Base-by-base conservation (phyloP, 1,140 invertebrate species). In the Coptotermes formosanus region DNA sequence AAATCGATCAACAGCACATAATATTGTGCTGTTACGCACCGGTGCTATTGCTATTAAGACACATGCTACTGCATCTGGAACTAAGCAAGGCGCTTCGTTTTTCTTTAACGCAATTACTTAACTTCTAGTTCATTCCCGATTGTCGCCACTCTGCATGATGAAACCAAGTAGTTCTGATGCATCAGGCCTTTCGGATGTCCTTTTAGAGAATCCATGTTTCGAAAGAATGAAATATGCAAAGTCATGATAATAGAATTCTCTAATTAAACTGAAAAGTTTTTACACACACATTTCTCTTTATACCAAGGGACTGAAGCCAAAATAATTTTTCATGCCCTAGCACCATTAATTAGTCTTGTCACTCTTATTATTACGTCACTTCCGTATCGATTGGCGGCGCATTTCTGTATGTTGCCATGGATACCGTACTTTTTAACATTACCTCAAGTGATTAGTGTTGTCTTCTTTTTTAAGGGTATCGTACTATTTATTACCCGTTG, bases 311-410 rank as follows among this genome's bases (percentile, higher is more conserved):
- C 64, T 30, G n/a, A 30, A 75, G 3, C 64, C 64, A 75, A 75
- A 75, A 75, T 75, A 75, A 75, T 75, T 75, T 75, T 75, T 75
- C 64, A 75, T 30, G 30, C 64, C n/a, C 64, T n/a, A 75, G 64
- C 64, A 30, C 25, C 64, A 75, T 75, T 75, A 75, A 75, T 75
- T 75, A 75, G 64, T 75, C 64, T 30, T 75, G 64, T 75, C 64
- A 75, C 64, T 75, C 64, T 75, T 25, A 75, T 75, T 75, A n/a
- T 75, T 75, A 75, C 64, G 64, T 75, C 64, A 75, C 64, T 75
- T 75, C 64, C 64, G n/a, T 75, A 75, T 75, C 64, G 64, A 75
- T 75, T 75, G 30, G 64, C n/a, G 64, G n/a, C 30, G 52, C 52
- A 55, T 55, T 19, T 55, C 52, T 55, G 19, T 55, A 55, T 21